Evolutionary conservation across 2,888 invertebrate genomes (phyloP).

Genomic region (Pachycephus smyrnensis): DNA sequence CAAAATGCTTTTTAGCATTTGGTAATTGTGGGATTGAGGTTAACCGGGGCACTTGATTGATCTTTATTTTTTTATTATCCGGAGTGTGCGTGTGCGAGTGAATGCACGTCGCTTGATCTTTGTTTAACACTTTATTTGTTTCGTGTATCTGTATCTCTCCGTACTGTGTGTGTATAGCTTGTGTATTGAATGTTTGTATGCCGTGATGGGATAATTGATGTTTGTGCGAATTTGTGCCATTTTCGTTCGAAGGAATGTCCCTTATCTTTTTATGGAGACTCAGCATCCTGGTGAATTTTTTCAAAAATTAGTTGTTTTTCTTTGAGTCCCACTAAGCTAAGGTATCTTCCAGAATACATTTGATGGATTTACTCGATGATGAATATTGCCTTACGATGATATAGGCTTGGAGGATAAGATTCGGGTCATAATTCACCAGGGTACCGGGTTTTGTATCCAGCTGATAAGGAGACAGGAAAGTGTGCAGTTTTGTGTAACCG

Average conservation of each 20-base stretch:
- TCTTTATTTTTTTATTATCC: background rate
- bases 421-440: background rate
- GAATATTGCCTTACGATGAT: background rate
- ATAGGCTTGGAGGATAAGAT: background rate
- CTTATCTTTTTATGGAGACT: background rate
- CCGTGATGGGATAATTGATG: background rate
- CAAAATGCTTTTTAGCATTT: background rate
- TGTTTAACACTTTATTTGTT: background rate
- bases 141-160: background rate
- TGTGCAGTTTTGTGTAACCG: conserved; percentile 14
- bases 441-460: background rate
- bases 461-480: background rate
- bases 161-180: background rate
- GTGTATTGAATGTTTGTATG: background rate
- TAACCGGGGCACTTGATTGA: background rate
- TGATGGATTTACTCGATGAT: background rate
- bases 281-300: background rate
- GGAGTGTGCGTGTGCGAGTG: background rate
- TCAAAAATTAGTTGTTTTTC: background rate
- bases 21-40: background rate
- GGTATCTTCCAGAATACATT: background rate
- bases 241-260: background rate
- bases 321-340: background rate
- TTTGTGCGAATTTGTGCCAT: background rate
- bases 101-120: background rate